These are phyloP conservation scores for Linnaemya tessellans DNA, from an alignment of 2,888 invertebrate species.

Conservation along the genomic window DNA sequence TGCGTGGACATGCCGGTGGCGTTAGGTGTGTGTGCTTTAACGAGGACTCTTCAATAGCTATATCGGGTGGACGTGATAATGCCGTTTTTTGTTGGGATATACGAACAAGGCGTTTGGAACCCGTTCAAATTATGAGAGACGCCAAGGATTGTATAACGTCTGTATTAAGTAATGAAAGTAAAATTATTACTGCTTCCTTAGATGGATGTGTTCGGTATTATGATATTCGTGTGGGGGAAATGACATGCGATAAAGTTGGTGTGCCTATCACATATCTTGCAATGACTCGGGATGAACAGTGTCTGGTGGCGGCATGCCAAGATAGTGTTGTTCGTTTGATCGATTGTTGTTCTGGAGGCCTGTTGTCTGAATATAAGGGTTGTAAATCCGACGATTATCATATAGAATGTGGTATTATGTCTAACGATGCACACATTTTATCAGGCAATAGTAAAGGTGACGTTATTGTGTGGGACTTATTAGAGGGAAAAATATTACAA, in stretches of 20 bases:
- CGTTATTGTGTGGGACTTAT: slow-evolving; percentile 90
- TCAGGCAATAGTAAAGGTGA: slow-evolving; percentile 94
- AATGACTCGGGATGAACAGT: slow-evolving; percentile 96
- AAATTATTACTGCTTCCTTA: slow-evolving; percentile 94
- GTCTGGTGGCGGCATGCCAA: slow-evolving; percentile 92
- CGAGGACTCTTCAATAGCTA: slow-evolving; percentile 95
- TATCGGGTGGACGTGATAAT: slow-evolving; percentile 97
- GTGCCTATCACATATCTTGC: slow-evolving; percentile 90
- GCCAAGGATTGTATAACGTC: slow-evolving; percentile 96
- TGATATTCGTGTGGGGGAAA: slow-evolving; percentile 93
- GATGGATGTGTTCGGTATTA: slow-evolving; percentile 95
- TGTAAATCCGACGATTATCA: slow-evolving; percentile 92
- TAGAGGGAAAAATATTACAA: slow-evolving; percentile 87
- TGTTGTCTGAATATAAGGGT: slow-evolving; percentile 91
- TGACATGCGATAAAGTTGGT: slow-evolving; percentile 93
- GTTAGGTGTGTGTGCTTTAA: slow-evolving; percentile 92
- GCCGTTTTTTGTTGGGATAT: slow-evolving; percentile 96
- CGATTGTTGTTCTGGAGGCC: slow-evolving; percentile 93
- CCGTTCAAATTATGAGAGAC: slow-evolving; percentile 93
- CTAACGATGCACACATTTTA: slow-evolving; percentile 92
- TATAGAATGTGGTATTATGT: slow-evolving; percentile 93
- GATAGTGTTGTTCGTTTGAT: slow-evolving; percentile 93
- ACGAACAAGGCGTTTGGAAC: slow-evolving; percentile 87
- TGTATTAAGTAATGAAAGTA: slow-evolving; percentile 92
- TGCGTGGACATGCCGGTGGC: slow-evolving; percentile 93